phyloP scores from a whole-genome alignment of 2,113 vertebrate species.

The Eupsittula cactorum region DNA sequence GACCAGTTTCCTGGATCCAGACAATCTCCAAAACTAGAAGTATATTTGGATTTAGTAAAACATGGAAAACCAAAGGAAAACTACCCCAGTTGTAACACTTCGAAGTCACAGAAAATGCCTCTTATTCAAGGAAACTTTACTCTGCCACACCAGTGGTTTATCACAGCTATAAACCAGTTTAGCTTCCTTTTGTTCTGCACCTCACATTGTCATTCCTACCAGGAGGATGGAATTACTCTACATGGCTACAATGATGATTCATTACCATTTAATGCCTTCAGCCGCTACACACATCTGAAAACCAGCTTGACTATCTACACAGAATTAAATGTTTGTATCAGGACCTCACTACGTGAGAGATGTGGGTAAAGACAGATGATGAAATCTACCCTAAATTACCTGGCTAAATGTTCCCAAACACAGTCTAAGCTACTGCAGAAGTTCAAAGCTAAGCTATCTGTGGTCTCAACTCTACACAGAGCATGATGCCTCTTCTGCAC shows the following conservation, averaged over 20 bases:
- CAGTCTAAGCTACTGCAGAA: background rate
- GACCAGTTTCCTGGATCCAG: background rate
- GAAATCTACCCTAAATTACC: background rate
- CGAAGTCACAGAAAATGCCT: background rate
- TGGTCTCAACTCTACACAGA: background rate
- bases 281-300: background rate
- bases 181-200: background rate
- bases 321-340: background rate
- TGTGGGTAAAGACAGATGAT: background rate
- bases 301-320: background rate
- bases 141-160: background rate
- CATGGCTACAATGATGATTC: background rate
- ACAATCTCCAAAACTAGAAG: background rate
- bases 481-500: background rate
- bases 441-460: background rate
- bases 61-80: background rate
- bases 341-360: background rate
- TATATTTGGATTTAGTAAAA: background rate
- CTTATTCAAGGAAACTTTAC: background rate
- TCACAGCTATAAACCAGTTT: background rate
- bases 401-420: background rate
- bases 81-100: background rate
- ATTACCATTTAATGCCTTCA: background rate
- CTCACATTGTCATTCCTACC: background rate
- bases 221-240: background rate